Percentiles rank a stretch among this genome's conserved stretches.
phyloP scores from a whole-genome alignment of 1,140 invertebrate species.

The Elymnias hypermnestra region DNA sequence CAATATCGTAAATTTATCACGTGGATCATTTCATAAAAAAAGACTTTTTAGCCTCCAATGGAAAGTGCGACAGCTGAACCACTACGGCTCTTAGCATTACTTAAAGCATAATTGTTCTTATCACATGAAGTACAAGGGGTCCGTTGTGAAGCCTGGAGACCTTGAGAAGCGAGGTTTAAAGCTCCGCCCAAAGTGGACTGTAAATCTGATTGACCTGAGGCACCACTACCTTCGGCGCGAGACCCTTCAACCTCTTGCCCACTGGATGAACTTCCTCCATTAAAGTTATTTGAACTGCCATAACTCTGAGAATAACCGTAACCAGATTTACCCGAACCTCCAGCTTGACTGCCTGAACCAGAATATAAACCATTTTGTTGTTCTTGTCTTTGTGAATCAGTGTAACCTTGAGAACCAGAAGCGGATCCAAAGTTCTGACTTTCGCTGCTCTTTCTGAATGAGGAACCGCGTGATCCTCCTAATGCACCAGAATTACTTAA shows the following conservation, averaged over 20 bases:
- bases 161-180: slow-evolving; percentile 46
- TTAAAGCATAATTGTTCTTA: slow-evolving; percentile 49
- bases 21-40: background rate
- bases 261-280: background rate
- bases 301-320: background rate
- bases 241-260: background rate
- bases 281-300: background rate
- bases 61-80: slow-evolving; percentile 51
- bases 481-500: slow-evolving; percentile 3
- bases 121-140: slow-evolving; percentile 48
- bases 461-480: slow-evolving; percentile 1
- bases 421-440: background rate
- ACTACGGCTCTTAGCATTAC: slow-evolving; percentile 53
- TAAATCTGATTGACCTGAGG: slow-evolving; percentile 15
- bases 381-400: slow-evolving; percentile 1
- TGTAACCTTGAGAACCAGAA: background rate
- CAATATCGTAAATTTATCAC: background rate
- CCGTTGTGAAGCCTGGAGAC: slow-evolving; percentile 36
- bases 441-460: background rate
- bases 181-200: slow-evolving; percentile 40
- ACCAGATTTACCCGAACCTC: background rate
- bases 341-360: background rate
- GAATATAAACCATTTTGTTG: background rate
- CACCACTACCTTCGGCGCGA: background rate
- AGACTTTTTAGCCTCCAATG: slow-evolving; percentile 28